Percentiles rank a stretch among this genome's conserved stretches.
phyloP scores from a whole-genome alignment of 1,140 invertebrate genomes.

The Atta texana region DNA sequence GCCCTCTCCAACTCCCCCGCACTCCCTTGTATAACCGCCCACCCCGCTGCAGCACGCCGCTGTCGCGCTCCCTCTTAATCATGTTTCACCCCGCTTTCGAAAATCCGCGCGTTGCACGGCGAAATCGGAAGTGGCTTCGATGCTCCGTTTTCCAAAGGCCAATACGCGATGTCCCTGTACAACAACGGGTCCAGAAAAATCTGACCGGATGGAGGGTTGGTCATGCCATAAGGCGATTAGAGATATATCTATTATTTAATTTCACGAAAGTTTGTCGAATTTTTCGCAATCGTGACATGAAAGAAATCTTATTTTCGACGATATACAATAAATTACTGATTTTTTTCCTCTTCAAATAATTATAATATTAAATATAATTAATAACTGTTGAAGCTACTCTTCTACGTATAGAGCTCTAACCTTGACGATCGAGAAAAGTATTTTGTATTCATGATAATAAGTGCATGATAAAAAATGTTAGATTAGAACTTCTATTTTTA shows the following conservation, averaged over 20 bases:
- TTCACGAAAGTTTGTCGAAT: not conserved
- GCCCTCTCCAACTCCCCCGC: not conserved
- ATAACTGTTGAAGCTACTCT: not conserved
- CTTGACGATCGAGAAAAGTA: too few species aligned
- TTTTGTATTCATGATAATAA: too few species aligned
- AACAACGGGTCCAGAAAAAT: constrained; percentile 25
- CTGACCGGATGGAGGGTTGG: constrained; percentile 9
- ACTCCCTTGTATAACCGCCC: constrained; percentile 36
- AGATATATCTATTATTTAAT: not conserved
- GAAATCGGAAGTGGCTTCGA: constrained; percentile 57
- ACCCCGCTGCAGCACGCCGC: constrained; percentile 49
- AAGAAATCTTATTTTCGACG: not conserved
- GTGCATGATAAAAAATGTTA: too few species aligned
- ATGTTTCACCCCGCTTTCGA: constrained; percentile 71
- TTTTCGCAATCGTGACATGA: not conserved
- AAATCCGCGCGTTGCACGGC: constrained; percentile 69
- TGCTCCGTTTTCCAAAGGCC: constrained; percentile 22
- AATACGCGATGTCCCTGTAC: constrained; percentile 3
- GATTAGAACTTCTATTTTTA: too few species aligned
- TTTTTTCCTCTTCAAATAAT: not conserved
- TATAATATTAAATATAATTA: not conserved
- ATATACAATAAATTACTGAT: not conserved
- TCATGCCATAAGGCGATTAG: constrained; percentile 13
- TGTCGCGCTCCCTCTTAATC: constrained; percentile 71
- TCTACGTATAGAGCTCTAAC: too few species aligned